phyloP scores from a whole-genome alignment of 2,888 invertebrate species.

The Ormyrus labotus region DNA sequence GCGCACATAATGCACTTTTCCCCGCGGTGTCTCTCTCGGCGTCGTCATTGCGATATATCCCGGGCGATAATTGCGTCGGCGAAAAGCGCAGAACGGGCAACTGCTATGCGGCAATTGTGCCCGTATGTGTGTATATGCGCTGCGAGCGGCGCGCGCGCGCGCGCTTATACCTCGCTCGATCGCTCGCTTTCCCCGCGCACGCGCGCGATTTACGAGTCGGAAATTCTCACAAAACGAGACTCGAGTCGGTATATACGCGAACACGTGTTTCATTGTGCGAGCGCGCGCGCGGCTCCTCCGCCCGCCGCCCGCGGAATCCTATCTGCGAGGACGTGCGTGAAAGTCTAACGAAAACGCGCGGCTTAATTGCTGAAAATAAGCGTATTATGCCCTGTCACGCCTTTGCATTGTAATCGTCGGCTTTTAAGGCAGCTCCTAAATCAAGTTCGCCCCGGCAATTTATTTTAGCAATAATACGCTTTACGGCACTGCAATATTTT shows the following conservation, averaged over 20 bases:
- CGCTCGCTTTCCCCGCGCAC: neutral
- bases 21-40: too few relatives aligned
- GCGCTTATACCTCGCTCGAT: neutral
- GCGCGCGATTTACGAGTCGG: constrained; percentile 27
- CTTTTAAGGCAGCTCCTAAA: neutral
- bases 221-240: constrained; percentile 6
- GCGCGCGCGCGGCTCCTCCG: neutral
- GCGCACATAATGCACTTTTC: too few relatives aligned
- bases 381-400: neutral
- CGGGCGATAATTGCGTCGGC: constrained; percentile 11
- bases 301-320: neutral
- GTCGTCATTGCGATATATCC: too few relatives aligned
- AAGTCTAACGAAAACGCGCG: neutral
- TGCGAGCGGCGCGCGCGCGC: neutral
- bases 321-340: constrained; percentile 2
- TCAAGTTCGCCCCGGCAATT: neutral
- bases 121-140: neutral
- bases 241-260: neutral
- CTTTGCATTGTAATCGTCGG: neutral
- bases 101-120: neutral
- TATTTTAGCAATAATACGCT: neutral
- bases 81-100: constrained; percentile 2
- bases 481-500: too few relatives aligned
- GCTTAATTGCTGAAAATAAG: constrained; percentile 23
- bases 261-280: neutral